phyloP scores from a whole-genome alignment of 2,113 vertebrate genomes.

The Hydrolagus affinis region DNA sequence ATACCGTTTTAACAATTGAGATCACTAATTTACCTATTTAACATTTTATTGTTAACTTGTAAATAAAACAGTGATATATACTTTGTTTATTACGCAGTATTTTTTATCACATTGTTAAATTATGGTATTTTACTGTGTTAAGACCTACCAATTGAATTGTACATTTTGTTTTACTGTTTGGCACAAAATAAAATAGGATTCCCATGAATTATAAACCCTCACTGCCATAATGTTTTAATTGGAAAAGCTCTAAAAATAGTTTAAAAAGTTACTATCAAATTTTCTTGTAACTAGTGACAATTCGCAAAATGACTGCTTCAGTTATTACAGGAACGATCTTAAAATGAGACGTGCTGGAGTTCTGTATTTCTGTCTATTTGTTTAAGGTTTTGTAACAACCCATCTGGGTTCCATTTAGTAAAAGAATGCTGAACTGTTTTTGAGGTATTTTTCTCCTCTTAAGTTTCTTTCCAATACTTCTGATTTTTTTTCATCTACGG shows the following conservation, averaged over 20 bases:
- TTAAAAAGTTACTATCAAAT: conserved; percentile 15
- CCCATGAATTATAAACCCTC: not conserved
- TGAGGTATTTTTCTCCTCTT: conserved; percentile 9
- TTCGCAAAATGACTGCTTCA: not conserved
- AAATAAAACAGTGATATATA: not conserved
- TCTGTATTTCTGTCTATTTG: not conserved
- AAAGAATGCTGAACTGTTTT: conserved; percentile 17
- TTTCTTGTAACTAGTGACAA: conserved; percentile 12
- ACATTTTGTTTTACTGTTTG: not conserved
- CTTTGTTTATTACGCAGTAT: not conserved
- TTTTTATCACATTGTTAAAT: not conserved
- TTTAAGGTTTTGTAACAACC: not conserved
- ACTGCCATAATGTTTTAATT: not conserved
- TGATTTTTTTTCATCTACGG: too few relatives aligned
- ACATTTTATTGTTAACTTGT: not conserved
- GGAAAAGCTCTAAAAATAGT: conserved; percentile 22
- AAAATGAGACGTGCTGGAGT: not conserved
- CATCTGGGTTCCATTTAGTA: not conserved
- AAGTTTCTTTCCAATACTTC: not conserved
- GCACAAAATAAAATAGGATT: not conserved
- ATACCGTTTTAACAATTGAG: not conserved
- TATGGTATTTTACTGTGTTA: not conserved
- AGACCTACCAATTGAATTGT: not conserved
- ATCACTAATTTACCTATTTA: not conserved
- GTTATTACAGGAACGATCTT: conserved; percentile 9